Evolutionary conservation across 2,113 vertebrate genomes (phyloP).

Genomic region (Plectropomus leopardus): DNA sequence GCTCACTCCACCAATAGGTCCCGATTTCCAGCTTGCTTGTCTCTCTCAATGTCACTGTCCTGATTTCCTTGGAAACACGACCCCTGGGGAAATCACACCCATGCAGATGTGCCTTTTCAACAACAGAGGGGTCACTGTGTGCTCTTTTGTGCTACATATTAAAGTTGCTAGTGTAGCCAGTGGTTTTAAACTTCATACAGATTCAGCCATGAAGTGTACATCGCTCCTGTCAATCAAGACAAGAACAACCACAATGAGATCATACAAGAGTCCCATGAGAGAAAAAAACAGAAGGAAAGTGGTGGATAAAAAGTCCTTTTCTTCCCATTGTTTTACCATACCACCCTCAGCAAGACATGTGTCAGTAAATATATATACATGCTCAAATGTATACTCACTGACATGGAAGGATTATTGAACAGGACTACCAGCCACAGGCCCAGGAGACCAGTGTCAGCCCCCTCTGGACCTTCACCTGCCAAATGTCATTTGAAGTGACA

Average conservation of each 20-base stretch:
- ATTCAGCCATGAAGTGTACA: background rate
- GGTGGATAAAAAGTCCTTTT: background rate
- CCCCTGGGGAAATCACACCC: constrained; percentile 52
- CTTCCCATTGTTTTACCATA: background rate
- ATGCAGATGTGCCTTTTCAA: constrained; percentile 60
- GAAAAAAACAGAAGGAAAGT: background rate
- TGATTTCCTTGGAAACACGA: constrained; percentile 46
- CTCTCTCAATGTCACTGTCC: constrained; percentile 39
- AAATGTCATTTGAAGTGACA: no score
- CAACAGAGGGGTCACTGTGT: constrained; percentile 12
- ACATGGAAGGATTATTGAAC: no score
- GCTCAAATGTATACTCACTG: background rate
- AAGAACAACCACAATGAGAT: background rate
- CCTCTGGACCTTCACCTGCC: no score
- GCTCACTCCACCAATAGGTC: constrained; percentile 20
- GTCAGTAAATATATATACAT: constrained; percentile 26
- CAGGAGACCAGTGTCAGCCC: no score
- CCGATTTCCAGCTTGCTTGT: constrained; percentile 43
- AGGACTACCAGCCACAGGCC: no score
- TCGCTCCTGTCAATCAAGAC: constrained; percentile 20
- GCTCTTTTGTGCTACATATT: constrained; percentile 29
- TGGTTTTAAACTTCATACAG: constrained; percentile 8
- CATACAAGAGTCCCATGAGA: background rate
- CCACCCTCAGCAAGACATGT: background rate
- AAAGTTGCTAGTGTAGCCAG: background rate